These are phyloP conservation scores for Drosophila paracracens DNA, from an alignment of 2,888 invertebrate genomes.

Conservation along the genomic window DNA sequence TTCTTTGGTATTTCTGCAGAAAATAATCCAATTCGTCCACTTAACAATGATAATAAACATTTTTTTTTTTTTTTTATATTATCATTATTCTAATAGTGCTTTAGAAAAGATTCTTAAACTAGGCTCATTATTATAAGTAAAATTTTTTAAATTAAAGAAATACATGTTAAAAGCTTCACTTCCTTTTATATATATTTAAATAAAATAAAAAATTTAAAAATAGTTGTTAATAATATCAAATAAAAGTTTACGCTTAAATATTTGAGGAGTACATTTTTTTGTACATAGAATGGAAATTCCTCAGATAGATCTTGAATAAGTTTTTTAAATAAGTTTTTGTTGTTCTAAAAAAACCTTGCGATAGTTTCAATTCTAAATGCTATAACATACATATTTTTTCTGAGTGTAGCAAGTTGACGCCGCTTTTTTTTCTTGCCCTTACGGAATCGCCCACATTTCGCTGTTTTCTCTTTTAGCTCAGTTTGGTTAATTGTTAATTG, in stretches of 20 bases:
- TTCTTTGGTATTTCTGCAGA: no score
- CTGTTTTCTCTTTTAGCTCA: slow-evolving; percentile 8
- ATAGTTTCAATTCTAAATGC: not conserved
- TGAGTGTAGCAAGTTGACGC: not conserved
- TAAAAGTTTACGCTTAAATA: not conserved
- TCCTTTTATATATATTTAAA: not conserved
- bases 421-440: not conserved
- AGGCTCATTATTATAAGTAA: no score
- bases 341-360: not conserved
- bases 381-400: not conserved
- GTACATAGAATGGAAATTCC: not conserved
- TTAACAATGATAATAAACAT: not conserved
- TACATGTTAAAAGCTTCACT: accelerated
- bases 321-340: not conserved
- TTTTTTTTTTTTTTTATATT: accelerated
- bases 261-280: not conserved
- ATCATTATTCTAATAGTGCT: not conserved
- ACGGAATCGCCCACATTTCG: slow-evolving; percentile 26
- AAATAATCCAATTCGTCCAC: no score
- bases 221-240: not conserved
- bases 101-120: not conserved
- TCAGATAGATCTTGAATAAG: accelerated
- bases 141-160: no score
- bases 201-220: no score
- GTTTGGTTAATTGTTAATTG: slow-evolving; percentile 18